Percentiles rank a stretch among this genome's conserved stretches.
phyloP scores from a whole-genome alignment of 2,888 invertebrate genomes.

The Catocala nupta region DNA sequence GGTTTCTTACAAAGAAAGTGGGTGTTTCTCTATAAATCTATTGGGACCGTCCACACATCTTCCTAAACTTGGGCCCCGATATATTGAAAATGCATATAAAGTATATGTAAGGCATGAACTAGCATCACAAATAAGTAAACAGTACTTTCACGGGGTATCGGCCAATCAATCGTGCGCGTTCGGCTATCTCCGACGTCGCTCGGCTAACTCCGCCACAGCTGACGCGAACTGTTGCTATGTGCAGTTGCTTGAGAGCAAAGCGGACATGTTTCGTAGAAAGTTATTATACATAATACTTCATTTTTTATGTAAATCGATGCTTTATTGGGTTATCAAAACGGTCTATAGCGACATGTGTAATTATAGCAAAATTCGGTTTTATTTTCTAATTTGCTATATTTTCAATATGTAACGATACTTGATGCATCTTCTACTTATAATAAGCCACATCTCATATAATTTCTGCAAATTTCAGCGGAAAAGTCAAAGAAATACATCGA shows the following conservation, averaged over 20 bases:
- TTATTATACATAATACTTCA: background rate
- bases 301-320: background rate
- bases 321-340: background rate
- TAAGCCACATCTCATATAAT: background rate
- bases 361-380: constrained; percentile 3
- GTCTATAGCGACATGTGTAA: background rate
- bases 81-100: constrained; percentile 16
- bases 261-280: constrained; percentile 62
- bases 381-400: background rate
- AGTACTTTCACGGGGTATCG: constrained; percentile 62
- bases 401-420: background rate
- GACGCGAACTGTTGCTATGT: constrained; percentile 85
- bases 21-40: constrained; percentile 6
- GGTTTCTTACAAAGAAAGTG: background rate
- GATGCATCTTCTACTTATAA: background rate
- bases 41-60: constrained; percentile 4
- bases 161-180: constrained; percentile 70
- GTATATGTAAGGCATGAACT: constrained; percentile 23
- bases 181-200: constrained; percentile 57
- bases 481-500: constrained; percentile 21
- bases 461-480: background rate
- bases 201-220: constrained; percentile 73
- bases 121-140: constrained; percentile 51
- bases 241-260: constrained; percentile 61
- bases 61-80: background rate